These are phyloP conservation scores for Parus major DNA, from an alignment of 2,113 vertebrate species.

Conservation along the genomic window DNA sequence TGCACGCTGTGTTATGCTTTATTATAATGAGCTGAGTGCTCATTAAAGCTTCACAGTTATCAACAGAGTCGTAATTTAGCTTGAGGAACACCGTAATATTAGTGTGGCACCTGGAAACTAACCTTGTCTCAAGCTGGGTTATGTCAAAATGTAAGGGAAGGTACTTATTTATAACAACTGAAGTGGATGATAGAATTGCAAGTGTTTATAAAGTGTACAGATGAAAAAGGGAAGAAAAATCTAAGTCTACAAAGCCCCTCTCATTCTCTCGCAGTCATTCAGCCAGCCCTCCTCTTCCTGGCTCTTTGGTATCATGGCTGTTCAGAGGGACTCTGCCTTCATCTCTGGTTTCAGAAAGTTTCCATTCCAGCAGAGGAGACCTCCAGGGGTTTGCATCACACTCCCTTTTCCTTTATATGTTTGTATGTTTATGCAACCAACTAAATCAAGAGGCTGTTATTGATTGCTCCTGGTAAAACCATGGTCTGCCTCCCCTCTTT, in stretches of 20 bases:
- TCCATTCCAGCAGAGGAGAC: neutral
- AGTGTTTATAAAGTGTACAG: neutral
- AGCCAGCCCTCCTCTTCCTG: neutral
- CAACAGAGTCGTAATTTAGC: neutral
- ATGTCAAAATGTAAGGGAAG: neutral
- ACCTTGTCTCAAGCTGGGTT: neutral
- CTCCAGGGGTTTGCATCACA: neutral
- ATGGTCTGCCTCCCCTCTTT: neutral
- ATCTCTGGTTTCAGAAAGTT: neutral
- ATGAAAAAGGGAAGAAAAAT: neutral
- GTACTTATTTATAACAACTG: neutral
- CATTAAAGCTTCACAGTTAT: neutral
- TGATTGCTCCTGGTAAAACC: neutral
- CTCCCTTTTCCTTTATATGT: neutral
- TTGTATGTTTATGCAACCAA: neutral
- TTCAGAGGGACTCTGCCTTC: neutral
- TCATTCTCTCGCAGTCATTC: neutral
- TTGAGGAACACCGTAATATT: neutral
- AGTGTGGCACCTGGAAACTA: neutral
- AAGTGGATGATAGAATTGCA: neutral
- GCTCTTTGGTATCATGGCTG: neutral
- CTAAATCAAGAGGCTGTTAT: neutral
- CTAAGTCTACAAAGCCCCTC: neutral
- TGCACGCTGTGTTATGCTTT: neutral
- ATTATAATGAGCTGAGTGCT: neutral